These are phyloP conservation scores for Parazoanthus swiftii DNA, from an alignment of 92 coral and sea anemone genomes.

Conservation along the genomic window DNA sequence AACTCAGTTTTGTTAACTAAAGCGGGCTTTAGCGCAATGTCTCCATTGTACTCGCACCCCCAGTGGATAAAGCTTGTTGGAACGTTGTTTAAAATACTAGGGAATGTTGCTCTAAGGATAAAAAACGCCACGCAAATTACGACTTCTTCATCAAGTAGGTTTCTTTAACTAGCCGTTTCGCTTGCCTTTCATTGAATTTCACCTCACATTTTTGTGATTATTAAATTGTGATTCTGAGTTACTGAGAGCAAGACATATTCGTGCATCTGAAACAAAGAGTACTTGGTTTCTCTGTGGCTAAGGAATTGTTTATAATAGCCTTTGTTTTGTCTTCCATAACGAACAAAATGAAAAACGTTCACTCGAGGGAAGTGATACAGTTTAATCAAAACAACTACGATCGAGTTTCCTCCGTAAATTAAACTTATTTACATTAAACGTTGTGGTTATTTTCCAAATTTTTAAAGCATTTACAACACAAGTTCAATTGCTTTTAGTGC, in stretches of 20 bases:
- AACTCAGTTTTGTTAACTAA: slow-evolving; percentile 8
- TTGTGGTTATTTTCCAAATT: background rate
- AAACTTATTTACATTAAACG: background rate
- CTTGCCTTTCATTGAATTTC: background rate
- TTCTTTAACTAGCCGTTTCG: background rate
- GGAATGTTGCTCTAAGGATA: background rate
- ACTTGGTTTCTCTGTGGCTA: background rate
- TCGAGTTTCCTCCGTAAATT: background rate
- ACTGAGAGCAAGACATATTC: background rate
- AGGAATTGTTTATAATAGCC: background rate
- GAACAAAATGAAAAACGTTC: background rate
- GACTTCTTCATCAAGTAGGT: background rate
- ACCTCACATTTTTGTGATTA: background rate
- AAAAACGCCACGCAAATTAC: background rate
- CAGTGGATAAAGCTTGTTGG: background rate
- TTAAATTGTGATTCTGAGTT: background rate
- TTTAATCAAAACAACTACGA: background rate
- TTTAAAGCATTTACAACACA: background rate
- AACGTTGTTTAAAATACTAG: slow-evolving; percentile 9
- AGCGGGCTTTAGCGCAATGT: background rate
- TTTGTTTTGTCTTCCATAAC: background rate
- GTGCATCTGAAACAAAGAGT: slow-evolving; percentile 2
- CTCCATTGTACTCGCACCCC: slow-evolving; percentile 21
- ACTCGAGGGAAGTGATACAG: background rate
- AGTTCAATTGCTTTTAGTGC: background rate